Base-by-base conservation (phyloP, 2,113 vertebrate genomes). In the Nibea coibor region DNA sequence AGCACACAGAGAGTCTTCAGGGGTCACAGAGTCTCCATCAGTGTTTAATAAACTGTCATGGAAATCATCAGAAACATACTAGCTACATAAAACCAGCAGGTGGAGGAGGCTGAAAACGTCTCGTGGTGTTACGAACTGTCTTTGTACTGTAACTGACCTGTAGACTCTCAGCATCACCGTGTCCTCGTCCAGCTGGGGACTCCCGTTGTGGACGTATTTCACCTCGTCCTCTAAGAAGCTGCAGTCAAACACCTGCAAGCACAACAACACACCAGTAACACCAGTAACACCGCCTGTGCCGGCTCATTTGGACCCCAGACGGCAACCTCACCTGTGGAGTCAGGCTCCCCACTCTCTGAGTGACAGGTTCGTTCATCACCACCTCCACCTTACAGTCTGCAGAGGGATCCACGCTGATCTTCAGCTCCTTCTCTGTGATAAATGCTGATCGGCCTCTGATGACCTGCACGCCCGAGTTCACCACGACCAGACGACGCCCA, bases 311-410 rank as follows among this genome's bases (percentile, higher is more conserved):
- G 15, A 6, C 20, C 1, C 5, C 56, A 17, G 56, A 28, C 22
- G 62, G 62, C 19, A 68, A 15, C 24, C 72, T 45, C 85, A 95
- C 92, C 88, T 82, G 22, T 72, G 94, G 93, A 26, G 78, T 92
- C 65, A 89, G 12, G 66, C 82, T 93, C 0, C 95, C 95, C 42
- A 91, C 93, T 70, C 94, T 86, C 87, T 95, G 94, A 19, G 90
- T 93, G 70, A 93, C 35, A 0, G 80, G 93, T 50, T 96, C 94
- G 63, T 95, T 96, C 81, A 93, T 89, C 75, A 95, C 87, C 26
- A 89, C 93, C 87, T 96, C 93, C 80, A 96, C 94, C 87, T 96
- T 96, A 77, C 94, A 94, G 78, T 94, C 14, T 0, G 76, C 80
- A 0, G 75, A 50, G 19, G 74, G 50, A 3, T 89, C 88, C 79